phyloP scores from a whole-genome alignment of 2,113 vertebrate species.

The Dinomys branickii region DNA sequence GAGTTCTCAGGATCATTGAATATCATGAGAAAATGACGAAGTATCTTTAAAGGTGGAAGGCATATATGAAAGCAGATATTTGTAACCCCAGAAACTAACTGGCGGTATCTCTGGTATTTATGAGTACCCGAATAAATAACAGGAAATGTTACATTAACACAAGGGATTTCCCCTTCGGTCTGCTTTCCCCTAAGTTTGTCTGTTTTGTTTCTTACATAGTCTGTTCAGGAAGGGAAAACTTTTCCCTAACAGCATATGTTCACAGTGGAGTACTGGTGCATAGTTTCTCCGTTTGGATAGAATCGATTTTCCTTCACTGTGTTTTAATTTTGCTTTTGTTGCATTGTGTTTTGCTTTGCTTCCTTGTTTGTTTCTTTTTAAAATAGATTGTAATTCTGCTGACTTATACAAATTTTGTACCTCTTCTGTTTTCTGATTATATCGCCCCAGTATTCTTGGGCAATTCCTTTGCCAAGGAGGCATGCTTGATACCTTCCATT shows the following conservation, averaged over 20 bases:
- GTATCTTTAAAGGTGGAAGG: neutral
- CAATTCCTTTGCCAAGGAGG: neutral
- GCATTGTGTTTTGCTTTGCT: neutral
- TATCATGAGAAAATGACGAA: neutral
- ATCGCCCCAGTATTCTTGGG: neutral
- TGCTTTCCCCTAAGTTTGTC: neutral
- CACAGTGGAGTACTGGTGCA: neutral
- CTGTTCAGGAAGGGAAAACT: neutral
- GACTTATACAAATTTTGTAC: neutral
- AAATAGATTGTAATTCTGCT: neutral
- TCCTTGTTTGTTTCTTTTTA: neutral
- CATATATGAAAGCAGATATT: neutral
- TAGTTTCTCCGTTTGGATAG: neutral
- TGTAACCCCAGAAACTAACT: neutral
- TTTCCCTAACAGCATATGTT: neutral
- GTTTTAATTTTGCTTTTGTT: neutral
- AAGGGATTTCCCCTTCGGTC: neutral
- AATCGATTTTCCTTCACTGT: neutral
- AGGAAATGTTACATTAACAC: neutral
- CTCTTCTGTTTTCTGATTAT: neutral
- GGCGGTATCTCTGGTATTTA: neutral
- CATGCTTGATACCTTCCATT: neutral
- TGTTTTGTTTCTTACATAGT: neutral
- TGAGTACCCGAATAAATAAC: neutral
- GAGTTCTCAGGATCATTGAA: neutral